Evolutionary conservation across 1,140 invertebrate species (phyloP).

Genomic region (Solenopsis fugax): DNA sequence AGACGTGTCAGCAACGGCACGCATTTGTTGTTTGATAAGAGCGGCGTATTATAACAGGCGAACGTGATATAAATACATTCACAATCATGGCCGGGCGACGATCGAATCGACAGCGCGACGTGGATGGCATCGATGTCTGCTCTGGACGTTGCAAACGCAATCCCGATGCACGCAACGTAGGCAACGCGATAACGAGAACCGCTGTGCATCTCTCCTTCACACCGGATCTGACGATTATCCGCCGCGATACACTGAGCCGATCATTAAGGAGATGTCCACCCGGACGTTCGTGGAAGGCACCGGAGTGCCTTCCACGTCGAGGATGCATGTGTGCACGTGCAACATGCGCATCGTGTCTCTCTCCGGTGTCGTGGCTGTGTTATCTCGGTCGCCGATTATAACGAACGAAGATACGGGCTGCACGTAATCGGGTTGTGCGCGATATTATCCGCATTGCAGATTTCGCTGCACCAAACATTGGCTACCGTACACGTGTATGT

Average conservation of each 20-base stretch:
- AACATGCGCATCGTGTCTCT: constrained; percentile 33
- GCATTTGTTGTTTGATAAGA: constrained; percentile 58
- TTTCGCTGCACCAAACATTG: background rate
- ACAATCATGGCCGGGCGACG: background rate
- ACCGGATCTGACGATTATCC: constrained; percentile 83
- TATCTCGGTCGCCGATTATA: constrained; percentile 54
- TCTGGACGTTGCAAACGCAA: background rate
- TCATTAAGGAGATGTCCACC: constrained; percentile 77
- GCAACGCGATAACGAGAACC: constrained; percentile 62
- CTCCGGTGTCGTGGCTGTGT: constrained; percentile 18
- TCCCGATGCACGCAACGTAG: constrained; percentile 37
- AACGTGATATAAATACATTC: constrained; percentile 40
- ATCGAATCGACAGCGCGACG: constrained; percentile 28
- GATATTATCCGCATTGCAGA: constrained; percentile 28
- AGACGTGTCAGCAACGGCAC: constrained; percentile 39
- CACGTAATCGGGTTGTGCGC: constrained; percentile 33
- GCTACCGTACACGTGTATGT: background rate
- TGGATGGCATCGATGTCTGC: constrained; percentile 7
- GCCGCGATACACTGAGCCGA: constrained; percentile 78
- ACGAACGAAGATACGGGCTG: constrained; percentile 40
- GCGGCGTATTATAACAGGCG: constrained; percentile 16
- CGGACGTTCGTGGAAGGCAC: constrained; percentile 75
- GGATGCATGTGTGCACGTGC: constrained; percentile 59
- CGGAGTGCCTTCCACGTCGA: background rate
- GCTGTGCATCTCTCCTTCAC: constrained; percentile 46